Percentiles rank a stretch among this genome's conserved stretches.
Conservation (phyloP, 1,140 invertebrate species). For the Leptinotarsa texana region DNA sequence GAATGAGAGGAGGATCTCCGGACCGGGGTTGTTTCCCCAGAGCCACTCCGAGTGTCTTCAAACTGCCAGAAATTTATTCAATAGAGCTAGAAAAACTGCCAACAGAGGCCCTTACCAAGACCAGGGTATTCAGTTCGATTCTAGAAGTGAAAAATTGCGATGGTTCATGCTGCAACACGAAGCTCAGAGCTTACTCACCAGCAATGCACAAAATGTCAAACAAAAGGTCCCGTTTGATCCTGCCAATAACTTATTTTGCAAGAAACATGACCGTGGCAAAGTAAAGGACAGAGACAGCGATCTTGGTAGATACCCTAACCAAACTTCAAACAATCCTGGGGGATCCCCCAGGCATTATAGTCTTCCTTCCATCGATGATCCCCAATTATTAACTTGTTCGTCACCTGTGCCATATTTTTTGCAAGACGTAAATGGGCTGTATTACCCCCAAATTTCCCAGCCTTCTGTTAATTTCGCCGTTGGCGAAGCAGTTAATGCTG, state of each 20-base stretch:
- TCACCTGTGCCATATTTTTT: constrained; percentile 54
- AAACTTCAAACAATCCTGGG: constrained; percentile 24
- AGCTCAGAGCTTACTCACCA: constrained; percentile 72
- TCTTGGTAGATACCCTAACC: constrained; percentile 31
- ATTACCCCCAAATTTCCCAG: constrained; percentile 48
- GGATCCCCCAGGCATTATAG: constrained; percentile 64
- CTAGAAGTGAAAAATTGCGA: constrained; percentile 68
- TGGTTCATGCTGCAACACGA: constrained; percentile 86
- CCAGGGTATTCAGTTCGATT: constrained; percentile 70
- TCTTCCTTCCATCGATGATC: constrained; percentile 65
- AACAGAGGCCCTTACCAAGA: constrained; percentile 74
- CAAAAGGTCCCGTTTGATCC: constrained; percentile 76
- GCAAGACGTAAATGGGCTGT: constrained; percentile 50
- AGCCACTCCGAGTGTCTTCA: constrained; percentile 76
- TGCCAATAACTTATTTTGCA: constrained; percentile 39
- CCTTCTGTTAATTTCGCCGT: constrained; percentile 67
- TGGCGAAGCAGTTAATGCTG: constrained; percentile 65
- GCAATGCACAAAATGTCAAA: constrained; percentile 74
- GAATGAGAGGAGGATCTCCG: constrained; percentile 69
- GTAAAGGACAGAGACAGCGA: constrained; percentile 50
- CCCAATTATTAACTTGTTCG: constrained; percentile 52
- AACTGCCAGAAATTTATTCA: constrained; percentile 78
- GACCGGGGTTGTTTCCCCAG: constrained; percentile 70
- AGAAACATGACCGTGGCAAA: constrained; percentile 47
- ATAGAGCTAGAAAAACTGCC: constrained; percentile 75